phyloP scores from a whole-genome alignment of 23 tunicate genomes.

The Botrylloides violaceus region DNA sequence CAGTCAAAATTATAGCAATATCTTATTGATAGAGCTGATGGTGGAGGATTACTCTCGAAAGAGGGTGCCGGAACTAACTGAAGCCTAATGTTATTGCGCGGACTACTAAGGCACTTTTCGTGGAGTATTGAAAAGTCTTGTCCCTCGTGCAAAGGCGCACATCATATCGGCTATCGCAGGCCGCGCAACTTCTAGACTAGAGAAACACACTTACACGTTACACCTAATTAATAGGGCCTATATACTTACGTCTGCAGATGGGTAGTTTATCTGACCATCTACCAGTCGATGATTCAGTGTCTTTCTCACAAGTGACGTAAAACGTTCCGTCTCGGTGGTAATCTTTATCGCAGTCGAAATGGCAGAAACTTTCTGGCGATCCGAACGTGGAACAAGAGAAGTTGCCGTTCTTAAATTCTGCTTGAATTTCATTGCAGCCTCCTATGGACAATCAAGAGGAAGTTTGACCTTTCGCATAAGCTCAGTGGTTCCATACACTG shows the following conservation, averaged over 20 bases:
- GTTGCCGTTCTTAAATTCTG: slow-evolving; percentile 12
- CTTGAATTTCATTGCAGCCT: slow-evolving; percentile 23
- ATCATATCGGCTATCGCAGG: not conserved
- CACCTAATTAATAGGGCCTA: not conserved
- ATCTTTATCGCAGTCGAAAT: slow-evolving; percentile 37
- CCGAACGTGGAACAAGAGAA: slow-evolving; percentile 39
- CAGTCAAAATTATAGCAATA: too few species aligned
- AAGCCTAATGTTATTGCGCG: too few species aligned
- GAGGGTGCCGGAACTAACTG: too few species aligned
- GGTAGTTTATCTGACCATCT: slow-evolving; percentile 39
- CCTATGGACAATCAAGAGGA: too few species aligned
- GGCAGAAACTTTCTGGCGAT: slow-evolving; percentile 35
- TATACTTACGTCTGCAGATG: slow-evolving; percentile 37
- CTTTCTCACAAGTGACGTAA: slow-evolving; percentile 27
- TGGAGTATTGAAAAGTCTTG: too few species aligned
- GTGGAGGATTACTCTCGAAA: too few species aligned
- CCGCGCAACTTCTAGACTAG: not conserved
- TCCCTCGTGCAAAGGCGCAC: too few species aligned
- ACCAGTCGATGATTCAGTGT: not conserved
- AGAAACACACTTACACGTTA: not conserved
- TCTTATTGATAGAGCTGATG: too few species aligned
- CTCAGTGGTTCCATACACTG: too few species aligned
- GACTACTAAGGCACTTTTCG: too few species aligned
- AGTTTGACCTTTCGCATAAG: too few species aligned
- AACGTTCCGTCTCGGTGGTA: slow-evolving; percentile 30